phyloP scores from a whole-genome alignment of 2,888 invertebrate species.

The Dasysyrphus tricinctus region DNA sequence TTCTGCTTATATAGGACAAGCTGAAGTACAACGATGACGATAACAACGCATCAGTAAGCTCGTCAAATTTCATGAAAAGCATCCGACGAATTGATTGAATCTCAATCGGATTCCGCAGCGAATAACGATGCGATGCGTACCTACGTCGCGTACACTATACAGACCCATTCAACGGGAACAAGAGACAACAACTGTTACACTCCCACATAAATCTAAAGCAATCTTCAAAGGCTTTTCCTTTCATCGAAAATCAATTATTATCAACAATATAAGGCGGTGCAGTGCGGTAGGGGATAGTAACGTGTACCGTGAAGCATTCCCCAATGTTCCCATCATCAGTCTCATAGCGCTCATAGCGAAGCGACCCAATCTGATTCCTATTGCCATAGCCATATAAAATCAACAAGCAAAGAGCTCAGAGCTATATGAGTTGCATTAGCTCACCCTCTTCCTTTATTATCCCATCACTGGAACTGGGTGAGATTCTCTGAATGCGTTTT shows the following conservation, averaged over 20 bases:
- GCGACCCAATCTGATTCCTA: slow-evolving; percentile 13
- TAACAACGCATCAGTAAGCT: slow-evolving; percentile 25
- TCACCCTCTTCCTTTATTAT: neutral
- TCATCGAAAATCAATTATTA: slow-evolving; percentile 71
- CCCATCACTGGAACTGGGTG: slow-evolving; percentile 1
- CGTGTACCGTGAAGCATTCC: neutral
- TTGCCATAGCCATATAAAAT: neutral
- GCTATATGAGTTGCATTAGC: slow-evolving; percentile 5
- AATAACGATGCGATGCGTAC: slow-evolving; percentile 35
- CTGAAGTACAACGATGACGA: neutral
- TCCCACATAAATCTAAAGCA: slow-evolving; percentile 66
- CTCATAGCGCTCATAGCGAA: neutral
- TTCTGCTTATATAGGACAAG: neutral
- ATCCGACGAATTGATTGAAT: slow-evolving; percentile 44
- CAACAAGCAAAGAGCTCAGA: slow-evolving; percentile 23
- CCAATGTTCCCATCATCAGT: slow-evolving; percentile 9
- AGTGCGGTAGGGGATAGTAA: neutral
- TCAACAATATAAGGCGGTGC: slow-evolving; percentile 15
- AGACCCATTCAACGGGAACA: neutral
- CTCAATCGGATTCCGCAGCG: slow-evolving; percentile 42
- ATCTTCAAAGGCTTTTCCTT: slow-evolving; percentile 59
- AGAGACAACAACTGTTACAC: slow-evolving; percentile 50
- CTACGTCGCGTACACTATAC: neutral
- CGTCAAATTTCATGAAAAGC: slow-evolving; percentile 55
- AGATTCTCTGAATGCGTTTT: slow-evolving; percentile 41